Percentiles rank a stretch among this genome's conserved stretches.
phyloP scores from a whole-genome alignment of 1,140 invertebrate genomes.

The Cydia strobilella region DNA sequence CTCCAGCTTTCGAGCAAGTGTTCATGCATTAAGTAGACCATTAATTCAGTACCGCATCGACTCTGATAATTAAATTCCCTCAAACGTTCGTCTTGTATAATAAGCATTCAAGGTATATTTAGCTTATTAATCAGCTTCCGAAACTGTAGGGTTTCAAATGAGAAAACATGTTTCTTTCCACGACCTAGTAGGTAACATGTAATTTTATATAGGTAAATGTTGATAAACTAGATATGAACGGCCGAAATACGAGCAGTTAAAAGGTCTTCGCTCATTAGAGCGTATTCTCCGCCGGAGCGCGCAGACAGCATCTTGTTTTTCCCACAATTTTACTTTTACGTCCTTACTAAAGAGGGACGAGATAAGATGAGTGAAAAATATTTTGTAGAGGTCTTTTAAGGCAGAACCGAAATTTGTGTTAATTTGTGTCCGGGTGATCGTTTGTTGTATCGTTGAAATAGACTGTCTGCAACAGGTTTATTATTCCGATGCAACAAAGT shows the following conservation, averaged over 20 bases:
- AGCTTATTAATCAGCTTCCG: no score
- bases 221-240: constrained; percentile 15
- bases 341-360: not conserved
- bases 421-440: not conserved
- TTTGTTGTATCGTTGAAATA: not conserved
- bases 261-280: constrained; percentile 25
- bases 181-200: not conserved
- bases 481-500: no score
- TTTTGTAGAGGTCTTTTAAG: not conserved
- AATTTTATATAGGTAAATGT: not conserved
- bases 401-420: not conserved
- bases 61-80: not conserved
- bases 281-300: constrained; percentile 18
- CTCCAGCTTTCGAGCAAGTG: not conserved
- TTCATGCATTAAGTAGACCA: not conserved
- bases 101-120: not conserved
- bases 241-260: constrained; percentile 27
- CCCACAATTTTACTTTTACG: constrained; percentile 32
- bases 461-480: not conserved
- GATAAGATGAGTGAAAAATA: not conserved
- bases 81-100: constrained; percentile 19
- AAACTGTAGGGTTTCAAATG: no score
- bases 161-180: no score
- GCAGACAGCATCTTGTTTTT: constrained; percentile 26
- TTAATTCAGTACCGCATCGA: constrained; percentile 3